Evolutionary conservation across 2,797 vertebrate species (phyloP), one percentile per base, ranked within the genome.

Genomic region (Channallabes apus): DNA sequence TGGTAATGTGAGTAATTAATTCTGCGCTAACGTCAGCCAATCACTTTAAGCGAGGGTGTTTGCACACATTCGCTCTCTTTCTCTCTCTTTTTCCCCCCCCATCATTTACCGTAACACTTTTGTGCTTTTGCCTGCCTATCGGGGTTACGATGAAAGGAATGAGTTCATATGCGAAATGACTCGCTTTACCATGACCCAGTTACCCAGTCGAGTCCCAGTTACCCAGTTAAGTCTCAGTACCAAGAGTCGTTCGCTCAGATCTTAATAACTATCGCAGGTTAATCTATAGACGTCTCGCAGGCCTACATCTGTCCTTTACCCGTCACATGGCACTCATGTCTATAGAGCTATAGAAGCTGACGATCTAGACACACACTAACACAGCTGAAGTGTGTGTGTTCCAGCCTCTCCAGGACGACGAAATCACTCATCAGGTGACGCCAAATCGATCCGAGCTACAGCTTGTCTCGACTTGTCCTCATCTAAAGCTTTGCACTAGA

Each of bases 381-480:
- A 14, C 58, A 8, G 22, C 54, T 78, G 76, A 61, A 61, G 14
- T 61, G 58, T 78, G 20, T 78, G 32, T 78, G 24, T 35, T n/a
- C 61, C 76, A 24, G 32, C 4, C 29, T 22, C 27, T 35, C 54
- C 1, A 14, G 20, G 73, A 59, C 56, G 38, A 24, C 3, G 56
- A 1, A 24, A 46, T 78, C 76, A 38, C 20, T 24, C 1, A 8
- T 24, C 11, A 38, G 20, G 6, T n/a, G 29, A 6, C 5, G 12
- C 24, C 20, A 11, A 12, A 76, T 29, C 8, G 9, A 58, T 32
- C 27, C 12, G 56, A 38, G 56, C 75, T 46, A 22, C 54, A 54
- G 75, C 86, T 61, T 90, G 88, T 73, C 86, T 80, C 24, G 73
- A 69, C 88, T 84, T 88, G 88, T 71, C 67, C 46, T 73, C 62